phyloP scores from a whole-genome alignment of 2,113 vertebrate genomes.

The Macheiramphus alcinus region DNA sequence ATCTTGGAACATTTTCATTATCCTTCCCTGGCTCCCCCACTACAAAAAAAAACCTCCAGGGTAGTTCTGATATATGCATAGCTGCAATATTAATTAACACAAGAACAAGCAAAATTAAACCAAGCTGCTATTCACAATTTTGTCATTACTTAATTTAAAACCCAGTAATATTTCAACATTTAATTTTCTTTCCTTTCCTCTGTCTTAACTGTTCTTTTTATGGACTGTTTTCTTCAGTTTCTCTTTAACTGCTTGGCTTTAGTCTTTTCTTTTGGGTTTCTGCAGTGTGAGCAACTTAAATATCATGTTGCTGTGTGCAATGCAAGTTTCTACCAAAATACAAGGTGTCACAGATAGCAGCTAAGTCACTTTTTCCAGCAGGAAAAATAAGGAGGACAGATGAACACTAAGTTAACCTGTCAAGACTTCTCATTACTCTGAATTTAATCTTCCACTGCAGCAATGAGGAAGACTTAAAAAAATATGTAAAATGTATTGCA shows the following conservation, averaged over 20 bases:
- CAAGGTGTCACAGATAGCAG: background rate
- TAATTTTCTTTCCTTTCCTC: background rate
- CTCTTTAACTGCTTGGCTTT: background rate
- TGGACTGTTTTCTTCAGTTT: background rate
- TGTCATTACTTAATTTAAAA: background rate
- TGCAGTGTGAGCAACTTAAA: background rate
- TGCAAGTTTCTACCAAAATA: background rate
- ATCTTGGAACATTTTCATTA: background rate
- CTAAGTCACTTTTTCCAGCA: background rate
- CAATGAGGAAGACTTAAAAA: background rate
- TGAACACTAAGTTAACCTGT: background rate
- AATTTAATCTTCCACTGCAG: background rate
- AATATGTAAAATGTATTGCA: background rate
- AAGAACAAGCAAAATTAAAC: background rate
- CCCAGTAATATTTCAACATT: background rate
- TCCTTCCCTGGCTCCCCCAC: background rate
- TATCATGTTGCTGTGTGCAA: fast-evolving
- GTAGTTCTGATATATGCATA: background rate
- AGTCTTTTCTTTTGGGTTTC: background rate
- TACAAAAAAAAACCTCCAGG: background rate
- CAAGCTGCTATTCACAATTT: background rate
- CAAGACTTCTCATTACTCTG: background rate
- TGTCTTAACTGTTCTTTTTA: background rate
- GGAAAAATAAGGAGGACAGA: background rate
- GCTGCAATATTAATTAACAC: background rate